phyloP scores from a whole-genome alignment of 2,113 vertebrate species.

The Brienomyrus brachyistius region DNA sequence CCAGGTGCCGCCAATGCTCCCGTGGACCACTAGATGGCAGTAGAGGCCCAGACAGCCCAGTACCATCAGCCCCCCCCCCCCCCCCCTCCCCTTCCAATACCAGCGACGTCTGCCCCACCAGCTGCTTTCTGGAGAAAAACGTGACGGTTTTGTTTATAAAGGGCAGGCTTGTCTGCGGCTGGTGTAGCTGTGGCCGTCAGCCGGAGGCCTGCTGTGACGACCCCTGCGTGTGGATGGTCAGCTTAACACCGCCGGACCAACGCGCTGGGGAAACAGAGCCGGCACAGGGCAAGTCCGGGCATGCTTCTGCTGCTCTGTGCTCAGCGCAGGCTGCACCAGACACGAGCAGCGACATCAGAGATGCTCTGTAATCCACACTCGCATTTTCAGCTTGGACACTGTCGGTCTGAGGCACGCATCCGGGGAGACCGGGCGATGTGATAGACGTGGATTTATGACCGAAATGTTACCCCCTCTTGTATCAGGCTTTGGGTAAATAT shows the following conservation, averaged over 20 bases:
- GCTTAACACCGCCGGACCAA: not conserved
- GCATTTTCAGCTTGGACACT: not conserved
- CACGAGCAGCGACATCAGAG: not conserved
- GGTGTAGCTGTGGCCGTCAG: not conserved
- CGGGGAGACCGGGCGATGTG: not conserved
- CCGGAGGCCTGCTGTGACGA: not conserved
- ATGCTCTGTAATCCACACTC: not conserved
- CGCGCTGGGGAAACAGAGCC: not conserved
- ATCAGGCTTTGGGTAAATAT: not conserved
- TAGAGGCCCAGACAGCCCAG: slow-evolving; percentile 6
- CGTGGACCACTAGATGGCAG: slow-evolving; percentile 23
- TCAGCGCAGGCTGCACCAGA: not conserved
- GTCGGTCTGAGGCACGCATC: not conserved
- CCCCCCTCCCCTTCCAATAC: not conserved
- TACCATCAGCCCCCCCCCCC: no score
- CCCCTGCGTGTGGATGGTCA: not conserved
- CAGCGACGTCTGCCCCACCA: not conserved
- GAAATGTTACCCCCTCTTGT: not conserved
- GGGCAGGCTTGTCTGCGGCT: not conserved
- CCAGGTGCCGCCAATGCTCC: not conserved
- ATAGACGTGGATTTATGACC: not conserved
- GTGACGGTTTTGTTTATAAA: slow-evolving; percentile 11
- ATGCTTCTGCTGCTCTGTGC: not conserved
- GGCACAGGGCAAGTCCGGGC: not conserved
- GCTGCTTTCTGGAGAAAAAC: slow-evolving; percentile 8